Evolutionary conservation across 2,888 invertebrate genomes (phyloP).

Genomic region (Lydus trimaculatus): DNA sequence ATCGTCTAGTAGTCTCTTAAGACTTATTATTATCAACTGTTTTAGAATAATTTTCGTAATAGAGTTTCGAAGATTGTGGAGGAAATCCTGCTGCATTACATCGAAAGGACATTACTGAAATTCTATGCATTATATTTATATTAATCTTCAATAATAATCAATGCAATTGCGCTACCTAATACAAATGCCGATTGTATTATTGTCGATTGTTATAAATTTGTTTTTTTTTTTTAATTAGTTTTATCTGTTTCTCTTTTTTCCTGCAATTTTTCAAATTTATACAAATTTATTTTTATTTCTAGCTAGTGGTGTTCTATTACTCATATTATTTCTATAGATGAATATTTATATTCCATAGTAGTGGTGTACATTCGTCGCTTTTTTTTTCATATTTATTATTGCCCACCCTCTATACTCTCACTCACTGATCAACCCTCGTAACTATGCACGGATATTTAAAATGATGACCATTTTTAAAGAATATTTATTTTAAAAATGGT

Average conservation of each 20-base stretch:
- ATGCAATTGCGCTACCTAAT: conserved; percentile 33
- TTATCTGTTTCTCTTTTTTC: conserved; percentile 44
- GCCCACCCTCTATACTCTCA: background rate
- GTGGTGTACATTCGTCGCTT: conserved; percentile 13
- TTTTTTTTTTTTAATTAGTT: background rate
- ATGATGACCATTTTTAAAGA: conserved; percentile 28
- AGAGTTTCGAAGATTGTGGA: background rate
- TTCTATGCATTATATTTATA: conserved; percentile 30
- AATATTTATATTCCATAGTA: conserved; percentile 52
- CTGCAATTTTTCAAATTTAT: conserved; percentile 34
- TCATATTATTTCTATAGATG: conserved; percentile 52
- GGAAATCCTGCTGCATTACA: background rate
- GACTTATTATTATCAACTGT: background rate
- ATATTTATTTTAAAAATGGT: conserved; percentile 26
- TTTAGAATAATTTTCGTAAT: background rate
- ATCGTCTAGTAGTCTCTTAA: background rate
- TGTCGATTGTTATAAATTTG: background rate
- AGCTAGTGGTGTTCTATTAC: conserved; percentile 49
- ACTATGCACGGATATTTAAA: conserved; percentile 15
- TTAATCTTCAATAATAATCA: conserved; percentile 40
- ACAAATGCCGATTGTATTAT: background rate
- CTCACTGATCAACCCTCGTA: background rate
- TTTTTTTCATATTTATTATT: conserved; percentile 5
- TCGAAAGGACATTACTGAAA: conserved; percentile 40
- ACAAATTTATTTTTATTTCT: conserved; percentile 55